Evolutionary conservation across 92 coral and sea anemone species (phyloP).

Genomic region (Zoanthus sociatus): DNA sequence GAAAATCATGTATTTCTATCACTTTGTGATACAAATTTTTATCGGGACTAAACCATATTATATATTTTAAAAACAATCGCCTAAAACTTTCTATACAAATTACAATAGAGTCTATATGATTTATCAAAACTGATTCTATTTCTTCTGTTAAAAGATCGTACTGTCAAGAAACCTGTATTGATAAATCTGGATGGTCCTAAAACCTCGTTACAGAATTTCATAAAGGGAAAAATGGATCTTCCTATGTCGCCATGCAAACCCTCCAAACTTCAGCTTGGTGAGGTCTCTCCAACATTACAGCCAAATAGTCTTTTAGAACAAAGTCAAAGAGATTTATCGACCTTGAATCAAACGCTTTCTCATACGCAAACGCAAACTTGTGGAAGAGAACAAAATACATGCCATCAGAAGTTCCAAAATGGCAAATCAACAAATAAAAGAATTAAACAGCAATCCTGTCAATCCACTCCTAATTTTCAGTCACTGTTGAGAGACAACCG

Average conservation of each 20-base stretch:
- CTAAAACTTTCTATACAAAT: no score
- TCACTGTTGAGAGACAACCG: background rate
- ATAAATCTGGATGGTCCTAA: conserved; percentile 33
- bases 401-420: background rate
- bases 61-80: no score
- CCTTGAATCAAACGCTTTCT: background rate
- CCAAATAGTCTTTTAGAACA: background rate
- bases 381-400: background rate
- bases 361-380: background rate
- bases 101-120: no score
- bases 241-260: conserved; percentile 45
- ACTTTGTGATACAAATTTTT: background rate
- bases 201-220: background rate
- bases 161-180: conserved; percentile 33
- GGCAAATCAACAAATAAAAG: background rate
- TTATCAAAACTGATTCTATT: background rate
- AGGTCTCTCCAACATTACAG: background rate
- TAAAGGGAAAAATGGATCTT: conserved; percentile 7
- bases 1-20: background rate
- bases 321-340: background rate
- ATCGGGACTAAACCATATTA: no score
- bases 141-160: conserved; percentile 30
- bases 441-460: background rate
- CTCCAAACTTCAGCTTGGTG: conserved; percentile 26
- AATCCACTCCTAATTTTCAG: background rate